Conservation (phyloP, 2,797 vertebrate genomes). For the Tragelaphus eurycerus region DNA sequence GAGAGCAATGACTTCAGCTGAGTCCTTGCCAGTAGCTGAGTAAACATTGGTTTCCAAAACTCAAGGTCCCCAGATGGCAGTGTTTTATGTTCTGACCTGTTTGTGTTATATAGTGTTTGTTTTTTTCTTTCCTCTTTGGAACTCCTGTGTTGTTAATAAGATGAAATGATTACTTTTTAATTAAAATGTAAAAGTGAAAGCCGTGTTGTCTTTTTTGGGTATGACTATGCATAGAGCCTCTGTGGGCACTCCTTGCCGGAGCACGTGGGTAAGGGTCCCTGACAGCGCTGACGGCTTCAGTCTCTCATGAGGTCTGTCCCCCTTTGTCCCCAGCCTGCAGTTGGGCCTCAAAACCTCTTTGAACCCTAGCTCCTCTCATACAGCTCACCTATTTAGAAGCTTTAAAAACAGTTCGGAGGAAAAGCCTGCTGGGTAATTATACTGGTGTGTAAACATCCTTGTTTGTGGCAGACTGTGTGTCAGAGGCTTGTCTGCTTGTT, state of each 20-base stretch:
- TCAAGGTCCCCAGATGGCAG: slow-evolving; percentile 59
- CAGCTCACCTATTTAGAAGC: background rate
- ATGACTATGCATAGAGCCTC: background rate
- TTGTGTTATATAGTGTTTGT: slow-evolving; percentile 80
- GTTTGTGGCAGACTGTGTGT: background rate
- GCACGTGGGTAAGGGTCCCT: background rate
- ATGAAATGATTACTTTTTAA: slow-evolving; percentile 85
- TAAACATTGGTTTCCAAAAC: slow-evolving; percentile 37
- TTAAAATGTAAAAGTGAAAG: slow-evolving; percentile 78
- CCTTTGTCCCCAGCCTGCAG: background rate
- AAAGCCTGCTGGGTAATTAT: background rate
- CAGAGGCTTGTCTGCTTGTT: background rate
- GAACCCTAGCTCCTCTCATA: background rate
- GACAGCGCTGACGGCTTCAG: background rate
- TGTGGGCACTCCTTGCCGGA: background rate
- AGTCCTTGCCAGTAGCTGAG: background rate
- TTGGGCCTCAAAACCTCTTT: background rate
- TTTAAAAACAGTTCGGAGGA: background rate
- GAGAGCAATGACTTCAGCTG: background rate
- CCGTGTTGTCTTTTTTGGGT: slow-evolving; percentile 27
- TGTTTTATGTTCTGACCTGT: slow-evolving; percentile 80
- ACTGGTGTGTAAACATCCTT: background rate
- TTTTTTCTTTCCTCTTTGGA: slow-evolving; percentile 69
- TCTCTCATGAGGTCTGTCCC: background rate
- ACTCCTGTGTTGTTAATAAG: slow-evolving; percentile 82